A percentile compares a stretch with the other conserved stretches of the same genome.
Evolutionary conservation across 2,113 vertebrate species (phyloP).

Genomic region (Amia ocellicauda): DNA sequence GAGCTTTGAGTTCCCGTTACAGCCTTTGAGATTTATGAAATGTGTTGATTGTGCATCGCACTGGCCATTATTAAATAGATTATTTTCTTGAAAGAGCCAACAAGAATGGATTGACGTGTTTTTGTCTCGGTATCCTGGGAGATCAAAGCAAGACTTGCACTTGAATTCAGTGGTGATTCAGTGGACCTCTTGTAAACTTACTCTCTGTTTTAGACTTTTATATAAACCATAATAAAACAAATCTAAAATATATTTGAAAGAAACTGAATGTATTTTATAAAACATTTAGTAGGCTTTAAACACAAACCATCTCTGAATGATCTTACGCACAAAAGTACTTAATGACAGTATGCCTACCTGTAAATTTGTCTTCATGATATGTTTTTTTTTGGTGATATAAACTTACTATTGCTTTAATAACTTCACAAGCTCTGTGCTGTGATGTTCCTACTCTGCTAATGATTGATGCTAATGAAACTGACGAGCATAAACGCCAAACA

Average conservation of each 20-base stretch:
- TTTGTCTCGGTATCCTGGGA: constrained; percentile 67
- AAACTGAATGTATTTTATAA: too few relatives aligned
- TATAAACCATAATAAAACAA: too few relatives aligned
- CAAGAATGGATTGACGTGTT: constrained; percentile 71
- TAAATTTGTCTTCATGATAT: constrained; percentile 22
- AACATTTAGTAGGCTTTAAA: too few relatives aligned
- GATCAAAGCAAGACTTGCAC: constrained; percentile 67
- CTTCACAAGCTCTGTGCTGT: constrained; percentile 67
- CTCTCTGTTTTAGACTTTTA: too few relatives aligned
- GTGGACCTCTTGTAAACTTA: too few relatives aligned
- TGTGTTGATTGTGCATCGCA: constrained; percentile 60
- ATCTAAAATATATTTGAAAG: too few relatives aligned
- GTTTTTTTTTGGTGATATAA: constrained; percentile 64
- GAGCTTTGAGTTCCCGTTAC: constrained; percentile 49
- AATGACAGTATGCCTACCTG: constrained; percentile 12
- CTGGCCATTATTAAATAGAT: constrained; percentile 72
- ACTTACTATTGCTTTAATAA: constrained; percentile 74
- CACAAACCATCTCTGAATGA: neutral
- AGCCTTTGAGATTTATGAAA: constrained; percentile 59
- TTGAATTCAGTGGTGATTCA: too few relatives aligned
- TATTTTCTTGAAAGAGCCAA: constrained; percentile 70
- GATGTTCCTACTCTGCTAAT: constrained; percentile 62
- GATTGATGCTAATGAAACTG: constrained; percentile 70
- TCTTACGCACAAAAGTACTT: constrained; percentile 26
- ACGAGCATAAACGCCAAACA: constrained; percentile 75